These are phyloP conservation scores for Netelia melanura DNA, from an alignment of 2,888 invertebrate species.

Conservation along the genomic window DNA sequence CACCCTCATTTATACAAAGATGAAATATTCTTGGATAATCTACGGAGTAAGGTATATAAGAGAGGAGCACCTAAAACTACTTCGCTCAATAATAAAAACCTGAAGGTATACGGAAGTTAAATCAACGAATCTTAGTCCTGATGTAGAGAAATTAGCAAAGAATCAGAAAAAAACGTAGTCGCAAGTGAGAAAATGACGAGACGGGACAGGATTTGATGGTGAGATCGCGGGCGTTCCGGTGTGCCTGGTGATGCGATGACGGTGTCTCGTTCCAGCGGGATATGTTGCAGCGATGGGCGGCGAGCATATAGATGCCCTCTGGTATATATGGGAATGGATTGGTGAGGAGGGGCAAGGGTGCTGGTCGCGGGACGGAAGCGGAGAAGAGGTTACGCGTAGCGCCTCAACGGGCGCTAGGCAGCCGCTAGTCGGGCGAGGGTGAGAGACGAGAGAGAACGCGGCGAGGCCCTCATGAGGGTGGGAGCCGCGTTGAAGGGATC, in stretches of 20 bases:
- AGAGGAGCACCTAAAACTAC: too few species aligned
- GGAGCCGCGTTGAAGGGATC: slow-evolving; percentile 52
- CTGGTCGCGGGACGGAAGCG: slow-evolving; percentile 54
- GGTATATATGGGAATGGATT: slow-evolving; percentile 15
- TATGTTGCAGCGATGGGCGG: slow-evolving; percentile 35
- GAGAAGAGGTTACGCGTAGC: slow-evolving; percentile 53
- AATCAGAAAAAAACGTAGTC: background rate
- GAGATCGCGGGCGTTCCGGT: background rate
- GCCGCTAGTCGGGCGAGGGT: slow-evolving; percentile 30
- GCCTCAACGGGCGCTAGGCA: slow-evolving; percentile 21
- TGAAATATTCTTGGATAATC: too few species aligned
- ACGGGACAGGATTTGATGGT: background rate
- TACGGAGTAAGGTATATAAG: too few species aligned
- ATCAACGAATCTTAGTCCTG: background rate
- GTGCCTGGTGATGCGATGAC: background rate
- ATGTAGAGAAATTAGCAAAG: background rate
- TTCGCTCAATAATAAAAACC: background rate
- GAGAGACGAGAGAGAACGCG: slow-evolving; percentile 56
- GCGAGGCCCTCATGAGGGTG: slow-evolving; percentile 46
- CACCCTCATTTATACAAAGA: too few species aligned
- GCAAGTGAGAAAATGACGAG: background rate
- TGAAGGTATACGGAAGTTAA: background rate
- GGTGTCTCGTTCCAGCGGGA: slow-evolving; percentile 41
- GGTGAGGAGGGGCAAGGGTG: background rate
- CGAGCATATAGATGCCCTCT: slow-evolving; percentile 10